Percentiles rank a stretch among this genome's conserved stretches.
phyloP scores from a whole-genome alignment of 2,113 vertebrate species.

The Platichthys flesus region DNA sequence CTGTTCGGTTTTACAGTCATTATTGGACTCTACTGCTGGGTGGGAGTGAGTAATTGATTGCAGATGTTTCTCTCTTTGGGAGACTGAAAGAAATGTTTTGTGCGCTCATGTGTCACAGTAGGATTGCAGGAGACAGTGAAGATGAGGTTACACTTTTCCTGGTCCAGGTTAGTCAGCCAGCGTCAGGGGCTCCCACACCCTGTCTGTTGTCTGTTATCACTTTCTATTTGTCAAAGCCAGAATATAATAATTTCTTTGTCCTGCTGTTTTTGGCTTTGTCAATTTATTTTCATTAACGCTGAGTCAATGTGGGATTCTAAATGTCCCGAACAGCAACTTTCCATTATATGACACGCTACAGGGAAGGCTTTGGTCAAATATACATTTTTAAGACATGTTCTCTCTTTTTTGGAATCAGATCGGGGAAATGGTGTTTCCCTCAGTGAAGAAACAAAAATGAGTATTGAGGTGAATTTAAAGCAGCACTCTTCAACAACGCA shows the following conservation, averaged over 20 bases:
- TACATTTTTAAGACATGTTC: not conserved
- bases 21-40: constrained; percentile 72
- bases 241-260: constrained; percentile 19
- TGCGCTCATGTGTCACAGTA: constrained; percentile 56
- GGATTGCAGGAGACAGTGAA: constrained; percentile 45
- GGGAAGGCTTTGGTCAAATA: not conserved
- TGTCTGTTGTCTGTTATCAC: constrained; percentile 34
- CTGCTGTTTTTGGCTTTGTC: not conserved
- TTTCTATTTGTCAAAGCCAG: constrained; percentile 14
- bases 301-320: not conserved
- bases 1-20: constrained; percentile 68
- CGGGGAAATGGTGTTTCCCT: not conserved
- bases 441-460: not conserved
- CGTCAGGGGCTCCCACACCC: constrained; percentile 25
- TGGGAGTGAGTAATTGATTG: constrained; percentile 72
- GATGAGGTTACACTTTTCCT: constrained; percentile 62
- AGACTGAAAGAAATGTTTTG: constrained; percentile 65
- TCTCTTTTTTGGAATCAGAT: not conserved
- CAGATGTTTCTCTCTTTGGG: constrained; percentile 70
- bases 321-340: not conserved
- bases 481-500: not conserved
- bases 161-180: constrained; percentile 58
- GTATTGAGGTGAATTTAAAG: not conserved
- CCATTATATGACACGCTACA: not conserved
- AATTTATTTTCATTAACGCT: not conserved